Evolutionary conservation across 1,140 invertebrate genomes (phyloP), one percentile per base, ranked within the genome.

Genomic region (Pissodes strobi): DNA sequence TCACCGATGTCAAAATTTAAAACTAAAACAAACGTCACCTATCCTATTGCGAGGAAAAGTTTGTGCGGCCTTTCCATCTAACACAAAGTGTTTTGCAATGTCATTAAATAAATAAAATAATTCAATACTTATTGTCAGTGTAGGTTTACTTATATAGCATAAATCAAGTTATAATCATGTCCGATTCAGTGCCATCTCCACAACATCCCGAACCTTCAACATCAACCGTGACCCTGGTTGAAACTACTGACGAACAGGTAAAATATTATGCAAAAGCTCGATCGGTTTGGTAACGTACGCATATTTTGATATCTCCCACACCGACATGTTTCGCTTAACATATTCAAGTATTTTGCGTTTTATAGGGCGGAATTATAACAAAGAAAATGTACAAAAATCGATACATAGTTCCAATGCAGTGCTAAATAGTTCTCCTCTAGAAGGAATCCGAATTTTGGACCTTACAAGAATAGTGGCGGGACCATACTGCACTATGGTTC

Each of bases 401-500:
- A 27, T 51, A 51, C 46, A 25, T n/a, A 15, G 13, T 27, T 13
- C 27, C 10, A 27, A n/a, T 34, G 21, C 22, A 34, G 15, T 51
- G n/a, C 17, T 21, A 27, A 15, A 34, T 34, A 55, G 2, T 21
- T 12, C 68, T n/a, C 68, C 64, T 5, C 77, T 87, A 30, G 74
- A 76, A 58, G 90, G 89, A 56, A 81, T 94, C 39, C 83, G 87
- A 69, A 83, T 96, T 13, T 76, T 96, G 61, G 94, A 97, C 80
- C 76, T 95, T 45, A 91, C 91, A 1, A 79, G 94, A 69, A 90
- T 98, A 30, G 84, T 86, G 71, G 91, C 83, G 13, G 93, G 92
- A 1, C 93, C 92, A 0, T 92, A 88, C 78, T 97, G 94, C 74
- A 92, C 94, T 0, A 96, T 97, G 94, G 86, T 96, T 17, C 79